Evolutionary conservation across 1,140 invertebrate species (phyloP).

Genomic region (Drosophila truncata): DNA sequence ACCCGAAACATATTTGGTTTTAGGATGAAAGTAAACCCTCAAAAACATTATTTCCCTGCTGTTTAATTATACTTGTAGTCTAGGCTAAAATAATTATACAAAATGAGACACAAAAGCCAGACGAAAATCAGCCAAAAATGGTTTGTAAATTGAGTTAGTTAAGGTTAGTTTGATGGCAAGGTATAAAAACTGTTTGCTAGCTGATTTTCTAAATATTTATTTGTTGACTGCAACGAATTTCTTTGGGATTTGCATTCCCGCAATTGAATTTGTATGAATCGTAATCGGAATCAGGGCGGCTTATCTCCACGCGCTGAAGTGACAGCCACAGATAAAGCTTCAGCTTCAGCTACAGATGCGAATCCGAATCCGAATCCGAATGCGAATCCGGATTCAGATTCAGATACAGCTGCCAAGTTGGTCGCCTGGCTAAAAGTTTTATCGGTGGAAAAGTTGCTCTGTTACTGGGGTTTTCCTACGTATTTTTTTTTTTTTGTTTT

Average conservation of each 20-base stretch:
- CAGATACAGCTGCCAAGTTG: slow-evolving; percentile 45
- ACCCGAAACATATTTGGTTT: slow-evolving; percentile 31
- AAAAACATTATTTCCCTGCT: background rate
- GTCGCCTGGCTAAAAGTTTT: slow-evolving; percentile 48
- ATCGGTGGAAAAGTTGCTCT: slow-evolving; percentile 52
- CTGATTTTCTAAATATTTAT: background rate
- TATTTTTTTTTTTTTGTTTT: slow-evolving; percentile 37
- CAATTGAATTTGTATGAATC: slow-evolving; percentile 29
- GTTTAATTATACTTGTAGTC: background rate
- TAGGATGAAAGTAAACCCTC: background rate
- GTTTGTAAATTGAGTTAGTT: background rate
- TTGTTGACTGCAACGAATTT: background rate
- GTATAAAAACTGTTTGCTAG: background rate
- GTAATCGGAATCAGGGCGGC: slow-evolving; percentile 26
- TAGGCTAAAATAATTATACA: too few relatives aligned
- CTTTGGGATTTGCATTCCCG: slow-evolving; percentile 17
- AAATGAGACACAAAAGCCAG: background rate
- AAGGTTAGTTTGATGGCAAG: background rate
- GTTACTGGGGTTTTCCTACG: slow-evolving; percentile 29
- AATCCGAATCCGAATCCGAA: background rate
- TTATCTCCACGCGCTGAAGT: slow-evolving; percentile 57
- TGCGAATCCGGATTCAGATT: too few relatives aligned
- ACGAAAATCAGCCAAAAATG: background rate
- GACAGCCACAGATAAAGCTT: slow-evolving; percentile 35
- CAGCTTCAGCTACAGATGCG: background rate